Evolutionary conservation across 2,797 vertebrate genomes (phyloP).

Genomic region (Crocidura indochinensis): DNA sequence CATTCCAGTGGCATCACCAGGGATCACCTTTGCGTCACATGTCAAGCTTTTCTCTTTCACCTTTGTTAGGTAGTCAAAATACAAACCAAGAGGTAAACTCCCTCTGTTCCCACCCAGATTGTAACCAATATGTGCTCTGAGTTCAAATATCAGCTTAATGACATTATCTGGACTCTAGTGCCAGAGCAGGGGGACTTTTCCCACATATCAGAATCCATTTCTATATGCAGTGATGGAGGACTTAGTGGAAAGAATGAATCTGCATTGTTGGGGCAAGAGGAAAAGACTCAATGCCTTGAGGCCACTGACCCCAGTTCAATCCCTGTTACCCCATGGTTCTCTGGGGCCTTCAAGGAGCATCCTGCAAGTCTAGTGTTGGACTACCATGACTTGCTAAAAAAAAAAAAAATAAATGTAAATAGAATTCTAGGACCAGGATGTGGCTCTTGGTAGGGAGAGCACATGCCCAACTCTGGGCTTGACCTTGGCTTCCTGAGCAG

Average conservation of each 20-base stretch:
- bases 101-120: background rate
- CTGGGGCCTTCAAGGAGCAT: too few species aligned
- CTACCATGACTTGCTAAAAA: background rate
- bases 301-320: too few species aligned
- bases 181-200: slow-evolving; percentile 11
- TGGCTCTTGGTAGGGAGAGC: background rate
- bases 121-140: background rate
- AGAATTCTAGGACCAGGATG: slow-evolving; percentile 17
- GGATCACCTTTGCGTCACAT: background rate
- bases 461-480: too few species aligned
- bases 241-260: too few species aligned
- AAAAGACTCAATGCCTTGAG: too few species aligned
- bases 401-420: background rate
- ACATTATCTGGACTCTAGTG: background rate
- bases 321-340: too few species aligned
- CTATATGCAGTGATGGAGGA: background rate
- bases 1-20: background rate
- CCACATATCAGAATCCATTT: background rate
- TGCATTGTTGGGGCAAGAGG: too few species aligned
- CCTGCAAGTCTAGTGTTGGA: background rate
- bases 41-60: background rate
- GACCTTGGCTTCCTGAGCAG: too few species aligned
- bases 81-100: background rate
- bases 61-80: background rate
- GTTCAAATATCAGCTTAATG: background rate